phyloP scores from a whole-genome alignment of 1,140 invertebrate genomes.

The Ceratina japonica region DNA sequence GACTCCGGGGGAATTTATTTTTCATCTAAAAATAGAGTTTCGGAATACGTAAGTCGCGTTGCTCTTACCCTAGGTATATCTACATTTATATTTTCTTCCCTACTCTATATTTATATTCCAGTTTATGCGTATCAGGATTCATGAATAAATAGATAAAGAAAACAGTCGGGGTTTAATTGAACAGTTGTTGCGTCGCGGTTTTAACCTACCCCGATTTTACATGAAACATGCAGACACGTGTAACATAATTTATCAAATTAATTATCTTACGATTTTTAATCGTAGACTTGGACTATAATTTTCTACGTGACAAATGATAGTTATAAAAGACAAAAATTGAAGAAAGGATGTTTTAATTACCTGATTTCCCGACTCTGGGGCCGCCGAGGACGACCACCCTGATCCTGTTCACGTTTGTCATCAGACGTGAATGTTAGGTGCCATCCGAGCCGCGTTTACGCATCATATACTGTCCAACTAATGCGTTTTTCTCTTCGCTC shows the following conservation, averaged over 20 bases:
- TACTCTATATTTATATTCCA: not conserved
- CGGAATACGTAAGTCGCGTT: no score
- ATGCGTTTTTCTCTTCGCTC: constrained; percentile 42
- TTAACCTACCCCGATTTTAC: no score
- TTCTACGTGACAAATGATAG: not conserved
- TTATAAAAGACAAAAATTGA: not conserved
- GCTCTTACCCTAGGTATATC: not conserved
- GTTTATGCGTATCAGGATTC: not conserved
- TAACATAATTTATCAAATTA: no score
- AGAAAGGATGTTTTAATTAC: constrained; percentile 36
- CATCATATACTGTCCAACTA: constrained; percentile 48
- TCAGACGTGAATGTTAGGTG: constrained; percentile 68
- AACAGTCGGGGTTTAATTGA: not conserved
- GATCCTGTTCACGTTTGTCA: constrained; percentile 85
- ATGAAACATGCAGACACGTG: no score
- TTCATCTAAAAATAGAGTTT: constrained; percentile 3
- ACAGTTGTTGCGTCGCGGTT: not conserved
- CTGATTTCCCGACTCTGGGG: constrained; percentile 84
- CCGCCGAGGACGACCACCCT: constrained; percentile 85
- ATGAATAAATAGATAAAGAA: not conserved
- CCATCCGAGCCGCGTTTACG: constrained; percentile 52
- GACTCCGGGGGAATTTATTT: not conserved
- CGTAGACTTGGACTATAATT: not conserved
- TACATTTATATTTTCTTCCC: not conserved
- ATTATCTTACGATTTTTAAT: no score